phyloP scores from a whole-genome alignment of 1,140 invertebrate species.

The Drosophila pruinosa region DNA sequence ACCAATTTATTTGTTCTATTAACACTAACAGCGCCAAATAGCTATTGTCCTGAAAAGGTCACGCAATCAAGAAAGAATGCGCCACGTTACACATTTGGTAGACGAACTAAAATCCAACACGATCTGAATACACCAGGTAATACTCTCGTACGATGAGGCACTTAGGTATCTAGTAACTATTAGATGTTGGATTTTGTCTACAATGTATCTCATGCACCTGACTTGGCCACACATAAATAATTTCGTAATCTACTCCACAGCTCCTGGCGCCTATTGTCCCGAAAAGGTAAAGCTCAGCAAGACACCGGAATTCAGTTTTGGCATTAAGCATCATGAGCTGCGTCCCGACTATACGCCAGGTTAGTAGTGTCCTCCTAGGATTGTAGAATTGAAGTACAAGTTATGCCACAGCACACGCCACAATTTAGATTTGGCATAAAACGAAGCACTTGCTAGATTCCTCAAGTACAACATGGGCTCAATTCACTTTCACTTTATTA shows the following conservation, averaged over 20 bases:
- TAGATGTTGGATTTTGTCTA: constrained; percentile 11
- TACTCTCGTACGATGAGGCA: constrained; percentile 21
- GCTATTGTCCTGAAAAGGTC: constrained; percentile 86
- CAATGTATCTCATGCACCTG: neutral
- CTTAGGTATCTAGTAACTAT: constrained; percentile 26
- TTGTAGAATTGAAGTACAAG: constrained; percentile 7
- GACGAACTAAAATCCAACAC: constrained; percentile 82
- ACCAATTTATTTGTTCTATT: constrained; percentile 72
- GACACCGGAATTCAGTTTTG: constrained; percentile 86
- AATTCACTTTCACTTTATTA: too few relatives aligned
- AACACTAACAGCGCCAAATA: constrained; percentile 84
- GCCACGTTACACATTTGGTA: constrained; percentile 83
- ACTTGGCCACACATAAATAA: neutral
- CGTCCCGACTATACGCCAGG: constrained; percentile 89
- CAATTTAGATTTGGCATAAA: constrained; percentile 24
- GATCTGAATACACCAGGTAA: constrained; percentile 83
- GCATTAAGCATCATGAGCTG: constrained; percentile 86
- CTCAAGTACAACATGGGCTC: too few relatives aligned
- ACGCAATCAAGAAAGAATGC: constrained; percentile 84
- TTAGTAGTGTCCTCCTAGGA: constrained; percentile 62
- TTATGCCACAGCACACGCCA: constrained; percentile 83
- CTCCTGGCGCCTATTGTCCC: constrained; percentile 85
- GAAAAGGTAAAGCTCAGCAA: constrained; percentile 86
- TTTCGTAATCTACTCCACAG: constrained; percentile 80
- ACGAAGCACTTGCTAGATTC: too few relatives aligned